Percentiles rank a stretch among this genome's conserved stretches.
Conservation (phyloP, 1,140 invertebrate genomes). For the Gerris buenoi region DNA sequence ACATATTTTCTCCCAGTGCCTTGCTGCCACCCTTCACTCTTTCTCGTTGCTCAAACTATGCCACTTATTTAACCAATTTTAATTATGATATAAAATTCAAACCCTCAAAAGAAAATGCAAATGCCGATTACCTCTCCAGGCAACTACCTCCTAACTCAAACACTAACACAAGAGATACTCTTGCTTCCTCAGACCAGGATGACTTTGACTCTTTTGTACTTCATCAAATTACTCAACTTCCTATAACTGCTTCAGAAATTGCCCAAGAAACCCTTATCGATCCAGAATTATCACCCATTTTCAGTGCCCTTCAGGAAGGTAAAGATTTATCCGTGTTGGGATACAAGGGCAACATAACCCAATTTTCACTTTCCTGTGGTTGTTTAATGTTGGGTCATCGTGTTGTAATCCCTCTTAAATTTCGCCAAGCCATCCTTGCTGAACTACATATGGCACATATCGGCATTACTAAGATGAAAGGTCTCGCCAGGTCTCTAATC, state of each 20-base stretch:
- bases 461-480: conserved; percentile 24
- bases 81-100: conserved; percentile 28
- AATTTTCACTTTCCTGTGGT: background rate
- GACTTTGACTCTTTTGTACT: too few species aligned
- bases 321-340: too few species aligned
- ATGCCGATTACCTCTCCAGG: conserved; percentile 25
- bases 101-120: conserved; percentile 19
- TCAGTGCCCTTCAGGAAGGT: too few species aligned
- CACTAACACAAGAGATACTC: too few species aligned
- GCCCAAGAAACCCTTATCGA: too few species aligned
- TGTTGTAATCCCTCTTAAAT: conserved; percentile 8
- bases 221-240: too few species aligned
- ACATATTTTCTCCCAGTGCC: conserved; percentile 28
- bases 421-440: conserved; percentile 6
- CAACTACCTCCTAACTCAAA: too few species aligned
- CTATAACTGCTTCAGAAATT: too few species aligned
- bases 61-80: conserved; percentile 25
- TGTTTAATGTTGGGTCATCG: background rate
- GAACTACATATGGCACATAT: conserved; percentile 19
- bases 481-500: conserved; percentile 18
- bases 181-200: too few species aligned
- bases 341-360: background rate
- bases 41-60: background rate
- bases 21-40: background rate
- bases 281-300: too few species aligned